Evolutionary conservation across 2,797 vertebrate genomes (phyloP).

Genomic region (Pseudochromis fuscus): DNA sequence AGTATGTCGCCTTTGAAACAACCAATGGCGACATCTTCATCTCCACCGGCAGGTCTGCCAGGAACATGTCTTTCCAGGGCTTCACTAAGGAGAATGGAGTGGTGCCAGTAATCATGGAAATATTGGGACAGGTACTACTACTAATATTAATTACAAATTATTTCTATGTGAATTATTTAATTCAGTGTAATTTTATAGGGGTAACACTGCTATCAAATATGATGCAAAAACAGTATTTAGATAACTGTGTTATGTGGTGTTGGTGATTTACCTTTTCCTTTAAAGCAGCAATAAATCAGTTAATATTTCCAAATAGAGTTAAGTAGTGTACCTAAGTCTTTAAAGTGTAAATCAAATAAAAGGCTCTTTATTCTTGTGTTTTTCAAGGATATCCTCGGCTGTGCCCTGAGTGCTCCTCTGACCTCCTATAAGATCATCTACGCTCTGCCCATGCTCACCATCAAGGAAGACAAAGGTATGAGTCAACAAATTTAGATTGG

Average conservation of each 20-base stretch:
- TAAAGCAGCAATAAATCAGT: not conserved
- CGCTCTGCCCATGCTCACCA: constrained; percentile 97
- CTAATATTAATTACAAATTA: no score
- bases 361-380: not conserved
- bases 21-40: constrained; percentile 90
- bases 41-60: constrained; percentile 91
- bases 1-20: constrained; percentile 94
- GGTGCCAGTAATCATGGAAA: constrained; percentile 91
- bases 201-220: not conserved
- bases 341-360: not conserved
- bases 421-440: constrained; percentile 92
- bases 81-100: constrained; percentile 92
- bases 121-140: constrained; percentile 93
- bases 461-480: constrained; percentile 98
- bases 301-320: not conserved
- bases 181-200: not conserved
- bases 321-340: not conserved
- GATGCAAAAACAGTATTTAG: not conserved
- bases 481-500: not conserved
- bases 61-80: constrained; percentile 98
- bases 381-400: constrained; percentile 92
- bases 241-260: not conserved
- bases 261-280: not conserved
- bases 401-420: constrained; percentile 91
- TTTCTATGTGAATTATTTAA: not conserved